Conservation (phyloP, 2,888 invertebrate species). For the Oligia strigilis region DNA sequence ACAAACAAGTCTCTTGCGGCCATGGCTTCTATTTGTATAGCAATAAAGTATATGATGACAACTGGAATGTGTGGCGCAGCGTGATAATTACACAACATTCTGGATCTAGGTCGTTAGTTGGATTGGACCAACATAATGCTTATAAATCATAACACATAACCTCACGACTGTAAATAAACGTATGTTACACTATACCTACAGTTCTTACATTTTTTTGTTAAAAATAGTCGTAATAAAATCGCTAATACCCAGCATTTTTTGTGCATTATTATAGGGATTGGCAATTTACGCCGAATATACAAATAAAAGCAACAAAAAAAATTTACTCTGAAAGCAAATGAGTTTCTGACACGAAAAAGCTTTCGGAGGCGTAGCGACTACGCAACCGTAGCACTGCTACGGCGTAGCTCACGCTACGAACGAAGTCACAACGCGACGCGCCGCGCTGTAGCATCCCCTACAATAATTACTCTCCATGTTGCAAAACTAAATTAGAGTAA, state of each 20-base stretch:
- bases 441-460: not conserved
- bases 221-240: not conserved
- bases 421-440: too few relatives aligned
- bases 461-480: not conserved
- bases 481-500: not conserved
- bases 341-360: not conserved
- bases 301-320: not conserved
- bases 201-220: not conserved
- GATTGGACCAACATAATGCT: not conserved
- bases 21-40: not conserved
- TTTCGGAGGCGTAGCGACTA: not conserved
- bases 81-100: slow-evolving; percentile 19
- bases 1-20: slow-evolving; percentile 11
- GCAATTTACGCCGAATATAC: not conserved
- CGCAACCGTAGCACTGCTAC: slow-evolving; percentile 31
- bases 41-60: slow-evolving; percentile 17
- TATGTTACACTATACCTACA: not conserved
- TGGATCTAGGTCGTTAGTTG: slow-evolving; percentile 26
- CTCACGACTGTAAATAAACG: not conserved
- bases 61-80: slow-evolving; percentile 20
- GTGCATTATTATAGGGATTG: not conserved
- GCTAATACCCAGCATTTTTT: not conserved
- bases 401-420: slow-evolving; percentile 23
- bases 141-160: slow-evolving; percentile 5
- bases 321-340: not conserved